phyloP scores from a whole-genome alignment of 2,797 vertebrate genomes.

The Melanotaenia pygmaea region DNA sequence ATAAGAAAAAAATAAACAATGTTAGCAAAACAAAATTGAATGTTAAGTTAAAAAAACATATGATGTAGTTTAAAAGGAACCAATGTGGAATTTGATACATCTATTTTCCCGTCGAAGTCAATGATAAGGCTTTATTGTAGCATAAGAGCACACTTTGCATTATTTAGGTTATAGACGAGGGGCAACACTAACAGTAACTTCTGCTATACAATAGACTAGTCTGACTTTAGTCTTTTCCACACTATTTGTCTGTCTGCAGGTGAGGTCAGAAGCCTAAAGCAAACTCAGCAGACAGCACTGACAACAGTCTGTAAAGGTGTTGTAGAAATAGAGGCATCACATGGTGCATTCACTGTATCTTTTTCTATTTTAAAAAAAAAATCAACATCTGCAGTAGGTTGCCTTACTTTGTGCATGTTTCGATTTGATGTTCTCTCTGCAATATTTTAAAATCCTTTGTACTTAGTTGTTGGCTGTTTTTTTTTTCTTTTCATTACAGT shows the following conservation, averaged over 20 bases:
- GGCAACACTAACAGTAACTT: constrained; percentile 56
- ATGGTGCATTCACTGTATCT: constrained; percentile 67
- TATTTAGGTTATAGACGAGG: constrained; percentile 63
- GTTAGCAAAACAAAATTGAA: constrained; percentile 67
- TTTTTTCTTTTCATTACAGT: constrained; percentile 42
- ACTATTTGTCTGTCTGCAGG: constrained; percentile 56
- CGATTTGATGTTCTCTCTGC: constrained; percentile 86
- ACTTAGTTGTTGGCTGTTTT: constrained; percentile 68
- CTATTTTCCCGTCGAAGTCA: constrained; percentile 78
- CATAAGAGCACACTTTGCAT: constrained; percentile 83
- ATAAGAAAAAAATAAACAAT: constrained; percentile 69
- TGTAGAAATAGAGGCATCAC: constrained; percentile 77
- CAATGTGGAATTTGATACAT: constrained; percentile 77
- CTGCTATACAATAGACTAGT: constrained; percentile 70
- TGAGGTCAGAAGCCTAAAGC: constrained; percentile 56
- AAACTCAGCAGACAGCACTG: constrained; percentile 69
- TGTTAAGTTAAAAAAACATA: constrained; percentile 54
- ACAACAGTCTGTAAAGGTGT: constrained; percentile 71
- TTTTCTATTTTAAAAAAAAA: constrained; percentile 72
- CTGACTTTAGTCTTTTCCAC: constrained; percentile 65
- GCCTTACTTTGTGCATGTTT: constrained; percentile 95
- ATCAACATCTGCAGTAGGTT: constrained; percentile 83
- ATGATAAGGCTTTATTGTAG: constrained; percentile 79
- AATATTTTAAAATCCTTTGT: constrained; percentile 80
- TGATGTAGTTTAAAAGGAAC: constrained; percentile 59